Conservation (phyloP, 2,888 invertebrate species). For the Geotrupes spiniger region DNA sequence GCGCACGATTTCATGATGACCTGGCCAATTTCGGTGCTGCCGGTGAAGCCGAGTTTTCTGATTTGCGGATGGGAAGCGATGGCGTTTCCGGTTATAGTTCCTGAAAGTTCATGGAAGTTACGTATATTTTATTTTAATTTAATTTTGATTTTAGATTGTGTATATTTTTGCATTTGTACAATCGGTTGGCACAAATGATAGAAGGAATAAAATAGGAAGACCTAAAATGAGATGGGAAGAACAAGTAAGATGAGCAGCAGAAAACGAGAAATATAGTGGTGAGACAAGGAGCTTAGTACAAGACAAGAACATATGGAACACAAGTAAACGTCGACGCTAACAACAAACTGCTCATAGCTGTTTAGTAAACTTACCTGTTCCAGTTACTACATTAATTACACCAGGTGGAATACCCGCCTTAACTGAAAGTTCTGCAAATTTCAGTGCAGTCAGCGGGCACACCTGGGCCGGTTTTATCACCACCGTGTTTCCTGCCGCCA, state of each 20-base stretch:
- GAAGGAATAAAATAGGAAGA: too few relatives aligned
- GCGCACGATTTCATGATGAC: constrained; percentile 91
- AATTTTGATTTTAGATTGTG: too few relatives aligned
- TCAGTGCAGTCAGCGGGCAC: constrained; percentile 89
- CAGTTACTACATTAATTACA: constrained; percentile 90
- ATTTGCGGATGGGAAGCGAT: constrained; percentile 82
- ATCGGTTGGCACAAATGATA: too few relatives aligned
- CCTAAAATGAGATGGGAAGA: too few relatives aligned
- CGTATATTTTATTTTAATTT: background rate
- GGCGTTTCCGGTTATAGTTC: constrained; percentile 79
- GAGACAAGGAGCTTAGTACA: too few relatives aligned
- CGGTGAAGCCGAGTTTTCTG: constrained; percentile 93
- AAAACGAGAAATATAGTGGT: too few relatives aligned
- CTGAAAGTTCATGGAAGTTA: constrained; percentile 43
- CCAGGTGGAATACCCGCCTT: constrained; percentile 93
- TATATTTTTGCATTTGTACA: too few relatives aligned
- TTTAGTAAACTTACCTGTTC: constrained; percentile 66
- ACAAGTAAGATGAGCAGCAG: too few relatives aligned
- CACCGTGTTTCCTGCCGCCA: constrained; percentile 95
- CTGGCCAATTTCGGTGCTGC: constrained; percentile 90
- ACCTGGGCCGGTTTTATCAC: constrained; percentile 93
- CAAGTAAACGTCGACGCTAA: too few relatives aligned
- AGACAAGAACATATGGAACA: too few relatives aligned
- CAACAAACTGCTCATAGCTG: too few relatives aligned
- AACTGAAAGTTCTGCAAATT: constrained; percentile 88